Evolutionary conservation across 2,113 vertebrate species (phyloP), one percentile per base, ranked within the genome.

Genomic region (Notothenia rossii): DNA sequence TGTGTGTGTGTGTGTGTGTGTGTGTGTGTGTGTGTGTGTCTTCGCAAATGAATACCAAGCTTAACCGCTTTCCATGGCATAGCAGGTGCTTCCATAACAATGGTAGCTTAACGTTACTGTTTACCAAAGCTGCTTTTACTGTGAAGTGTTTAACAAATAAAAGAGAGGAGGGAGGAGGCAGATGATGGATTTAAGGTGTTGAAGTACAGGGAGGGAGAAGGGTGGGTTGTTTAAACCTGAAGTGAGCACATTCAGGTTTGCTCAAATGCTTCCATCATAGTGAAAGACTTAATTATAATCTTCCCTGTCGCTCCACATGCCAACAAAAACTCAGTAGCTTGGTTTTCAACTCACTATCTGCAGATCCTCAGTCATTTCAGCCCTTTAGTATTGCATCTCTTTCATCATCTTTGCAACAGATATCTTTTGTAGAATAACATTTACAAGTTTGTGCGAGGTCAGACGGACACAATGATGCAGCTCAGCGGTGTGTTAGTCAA

Each of bases 11-110:
- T 75, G 49, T n/a, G 51, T 65, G 49, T n/a, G 51, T 65, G 72
- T 51, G 77, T 75, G 49, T n/a, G 51, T 65, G 71, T 81, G 82
- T 79, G 77, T 75, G 49, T n/a, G 51, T 65, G 72, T 51, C 54
- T 82, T 76, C 51, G 54, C 76, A 89, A 91, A 91, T 86, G 92
- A 91, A 92, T 91, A 90, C 86, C 82, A 75, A 86, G 69, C 56
- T 67, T 86, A 85, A 86, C 88, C 82, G 25, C 84, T 33, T 67
- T 86, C 82, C 79, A 76, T 87, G 86, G 88, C 87, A 88, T 69
- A 90, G 87, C 93, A 93, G 94, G 94, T 94, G 94, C 85, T 89
- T 90, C 77, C 74, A 82, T 83, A 91, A 91, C 85, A 89, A 92
- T 82, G 54, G 79, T 66, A 72, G 77, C 83, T 66, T 79, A 85